Conservation (phyloP, 2,113 vertebrate species). For the Sceloporus undulatus region DNA sequence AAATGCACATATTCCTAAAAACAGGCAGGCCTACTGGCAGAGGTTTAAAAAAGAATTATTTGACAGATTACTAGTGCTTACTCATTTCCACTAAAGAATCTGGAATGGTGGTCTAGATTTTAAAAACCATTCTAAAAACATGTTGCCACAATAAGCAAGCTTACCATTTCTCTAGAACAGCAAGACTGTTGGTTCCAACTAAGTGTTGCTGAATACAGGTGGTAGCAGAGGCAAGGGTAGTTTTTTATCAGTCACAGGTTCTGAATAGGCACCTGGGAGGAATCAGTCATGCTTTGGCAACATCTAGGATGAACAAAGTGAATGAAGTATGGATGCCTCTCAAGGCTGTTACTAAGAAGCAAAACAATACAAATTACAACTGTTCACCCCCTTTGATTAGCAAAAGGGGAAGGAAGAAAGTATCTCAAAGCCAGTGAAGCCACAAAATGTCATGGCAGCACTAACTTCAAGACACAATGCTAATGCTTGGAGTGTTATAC, state of each 20-base stretch:
- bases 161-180: background rate
- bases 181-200: background rate
- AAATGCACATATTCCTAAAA: background rate
- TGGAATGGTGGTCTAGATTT: background rate
- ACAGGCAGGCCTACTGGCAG: background rate
- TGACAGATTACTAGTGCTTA: background rate
- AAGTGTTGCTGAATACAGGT: background rate
- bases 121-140: background rate
- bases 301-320: background rate
- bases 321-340: background rate
- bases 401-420: too few relatives aligned
- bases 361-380: background rate
- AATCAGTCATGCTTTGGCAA: background rate
- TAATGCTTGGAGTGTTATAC: too few relatives aligned
- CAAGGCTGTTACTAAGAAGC: background rate
- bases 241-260: background rate
- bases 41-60: background rate
- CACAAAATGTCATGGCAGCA: too few relatives aligned
- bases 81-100: background rate
- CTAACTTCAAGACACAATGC: too few relatives aligned
- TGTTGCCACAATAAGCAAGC: background rate
- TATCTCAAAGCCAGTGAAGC: too few relatives aligned
- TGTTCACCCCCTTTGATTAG: background rate
- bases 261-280: background rate
- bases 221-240: background rate